Base-by-base conservation (phyloP, 2,113 vertebrate genomes). In the Tamias sibiricus region DNA sequence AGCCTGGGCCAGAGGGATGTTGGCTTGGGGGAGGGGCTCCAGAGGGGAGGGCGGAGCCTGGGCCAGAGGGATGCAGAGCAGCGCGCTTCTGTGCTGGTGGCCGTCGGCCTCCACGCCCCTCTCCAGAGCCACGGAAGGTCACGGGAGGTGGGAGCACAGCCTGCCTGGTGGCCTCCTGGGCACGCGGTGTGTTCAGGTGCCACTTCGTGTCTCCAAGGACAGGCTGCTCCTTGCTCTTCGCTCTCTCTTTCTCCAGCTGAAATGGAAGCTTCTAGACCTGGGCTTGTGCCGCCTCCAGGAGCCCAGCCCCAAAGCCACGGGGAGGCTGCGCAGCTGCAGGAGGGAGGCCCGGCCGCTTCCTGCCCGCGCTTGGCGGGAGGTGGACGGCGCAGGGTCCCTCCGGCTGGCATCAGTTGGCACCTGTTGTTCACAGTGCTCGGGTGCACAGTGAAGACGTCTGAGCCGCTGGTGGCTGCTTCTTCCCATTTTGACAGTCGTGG, bases 41-140 rank as follows among this genome's bases (percentile, higher is more conserved):
- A 3, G 3, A 37, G 35, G 28, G 6, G 9, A 7, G 6, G 5
- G 0, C 14, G 19, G 42, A 52, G 26, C 47, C 5, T 10, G 47
- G 47, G 47, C 2, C 47, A 13, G 47, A 2, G 8, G 37, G 42
- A 64, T 44, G 1, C 1, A 7, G 35, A 14, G 30, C 28, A 13
- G 32, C 16, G 6, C 32, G 3, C 2, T 24, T 83, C n/a, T 7
- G 1, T 3, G 11, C 37, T 7, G 26, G 52, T 30, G 24, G 77
- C 11, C 42, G 59, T 44, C 42, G 24, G 24, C 52, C 20, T 14
- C 66, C 2, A 2, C 44, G 17, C 16, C 22, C 35, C 19, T 72
- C 57, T 42, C 44, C 30, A 77, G 17, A 82, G 28, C 6, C 42
- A 8, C 11, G 10, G n/a, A 24, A 16, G 2, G 6, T 54, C 11